Evolutionary conservation across 2,113 vertebrate genomes (phyloP), one percentile per base, ranked within the genome.

Genomic region (Entelurus aequoreus): DNA sequence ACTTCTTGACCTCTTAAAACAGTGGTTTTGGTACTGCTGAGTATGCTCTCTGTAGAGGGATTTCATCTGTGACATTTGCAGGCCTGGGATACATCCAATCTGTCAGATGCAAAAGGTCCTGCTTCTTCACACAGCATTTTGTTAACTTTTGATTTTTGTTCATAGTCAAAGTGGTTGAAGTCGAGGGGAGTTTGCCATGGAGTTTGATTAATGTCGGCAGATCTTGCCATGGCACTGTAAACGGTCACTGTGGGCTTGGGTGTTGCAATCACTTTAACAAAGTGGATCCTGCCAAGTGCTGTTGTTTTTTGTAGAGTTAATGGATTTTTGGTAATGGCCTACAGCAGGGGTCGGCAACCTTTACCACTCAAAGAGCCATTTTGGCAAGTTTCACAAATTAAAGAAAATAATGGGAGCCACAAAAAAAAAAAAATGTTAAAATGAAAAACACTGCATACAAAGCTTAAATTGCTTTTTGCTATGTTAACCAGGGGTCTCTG

Each of bases 71-170:
- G 4, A 38, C 63, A 76, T 63, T n/a, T 71, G 48, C 15, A 63
- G 36, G 21, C 49, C 57, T 4, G 67, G 63, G 16, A 71, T 75
- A 15, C 60, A 71, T 37, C 54, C 63, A 4, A 76, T 66, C 8
- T 36, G 37, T 68, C 49, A 2, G 16, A 37, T 38, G 71, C 21
- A 15, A 64, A 68, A 11, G 65, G 50, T 19, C 4, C 35, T 5
- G 54, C 21, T 15, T 71, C 68, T 52, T 74, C 58, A 49, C 57
- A 38, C 2, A 76, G 44, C 46, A 64, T 54, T 48, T 74, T 51
- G 42, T 64, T 44, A 1, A 56, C 60, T 35, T 44, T 51, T 46
- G 40, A 15, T 6, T 65, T 48, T 15, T 62, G 57, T 19, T 58
- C 57, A 28, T 61, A 46, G 10, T 40, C 15, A 13, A 72, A 59